Evolutionary conservation across 2,888 invertebrate genomes (phyloP), one percentile per base, ranked within the genome.

Genomic region (Euphydryas editha): DNA sequence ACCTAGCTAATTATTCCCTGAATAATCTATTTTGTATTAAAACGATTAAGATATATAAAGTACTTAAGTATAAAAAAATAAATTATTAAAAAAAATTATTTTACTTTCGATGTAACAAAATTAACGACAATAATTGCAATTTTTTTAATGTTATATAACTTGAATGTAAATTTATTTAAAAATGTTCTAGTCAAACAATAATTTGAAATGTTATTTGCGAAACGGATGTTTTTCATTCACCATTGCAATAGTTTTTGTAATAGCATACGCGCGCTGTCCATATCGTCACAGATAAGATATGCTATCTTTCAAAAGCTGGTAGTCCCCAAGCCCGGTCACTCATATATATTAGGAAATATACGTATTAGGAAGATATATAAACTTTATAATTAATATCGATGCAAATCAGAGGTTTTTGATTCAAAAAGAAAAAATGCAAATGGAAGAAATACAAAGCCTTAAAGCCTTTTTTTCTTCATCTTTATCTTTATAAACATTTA

Each of bases 271-370:
- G 63, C 61, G 69, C 62, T 69, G 58, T 62, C 18, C 44, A 51
- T 62, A 59, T 65, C 62, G 69, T 72, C 70, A 72, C 54, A 20
- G 83, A 84, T 83, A 81, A 66, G 71, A 76, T 74, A 76, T 46
- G 65, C 77, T 86, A 89, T 88, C 87, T 84, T 83, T 82, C 75
- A 66, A n/a, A 70, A 72, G 75, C 78, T 82, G 84, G 83, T 84
- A 81, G 79, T 83, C 77, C 80, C 81, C 78, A 80, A 78, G 73
- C 18, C n/a, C 10, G 17, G 30, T 51, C n/a, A 36, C 30, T 54
- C 30, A 54, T 54, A 17, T 5, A 36, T 7, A n/a, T 17, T 17
- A 36, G 8, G n/a, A n/a, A n/a, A n/a, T n/a, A n/a, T 18, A 36
- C 24, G 1, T 21, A 49, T 51, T 6, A 11, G 21, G 20, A 20